These are phyloP conservation scores for Eubasilissa regina DNA, from an alignment of 1,140 invertebrate species.

Conservation along the genomic window DNA sequence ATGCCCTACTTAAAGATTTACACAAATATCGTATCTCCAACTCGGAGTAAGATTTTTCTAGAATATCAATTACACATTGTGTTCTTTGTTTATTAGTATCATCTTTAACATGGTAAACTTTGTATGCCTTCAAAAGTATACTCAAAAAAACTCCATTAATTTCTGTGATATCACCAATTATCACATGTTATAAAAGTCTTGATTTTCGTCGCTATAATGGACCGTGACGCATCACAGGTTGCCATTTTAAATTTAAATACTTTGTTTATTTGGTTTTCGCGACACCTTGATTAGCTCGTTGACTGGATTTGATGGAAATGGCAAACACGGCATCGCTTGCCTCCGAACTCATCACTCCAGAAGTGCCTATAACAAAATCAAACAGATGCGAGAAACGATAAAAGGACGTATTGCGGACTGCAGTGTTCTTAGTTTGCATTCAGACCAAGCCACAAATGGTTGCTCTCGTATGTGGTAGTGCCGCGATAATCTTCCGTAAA, in stretches of 20 bases:
- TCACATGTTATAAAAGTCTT: not conserved
- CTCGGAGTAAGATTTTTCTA: not conserved
- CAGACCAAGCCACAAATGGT: conserved; percentile 38
- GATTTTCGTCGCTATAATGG: not conserved
- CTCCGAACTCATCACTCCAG: conserved; percentile 10
- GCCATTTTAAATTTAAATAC: conserved; percentile 2
- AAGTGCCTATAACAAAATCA: conserved; percentile 40
- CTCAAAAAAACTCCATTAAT: not conserved
- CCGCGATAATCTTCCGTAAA: conserved; percentile 11
- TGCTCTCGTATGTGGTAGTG: conserved; percentile 16
- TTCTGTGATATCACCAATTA: not conserved
- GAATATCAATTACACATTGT: not conserved
- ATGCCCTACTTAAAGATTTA: not conserved
- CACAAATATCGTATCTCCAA: not conserved
- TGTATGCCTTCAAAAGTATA: not conserved
- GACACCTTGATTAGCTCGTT: conserved; percentile 35
- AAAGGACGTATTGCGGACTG: conserved; percentile 34
- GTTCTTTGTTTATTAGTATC: not conserved
- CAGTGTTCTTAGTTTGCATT: conserved; percentile 31
- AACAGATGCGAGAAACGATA: conserved; percentile 49
- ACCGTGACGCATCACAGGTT: not conserved
- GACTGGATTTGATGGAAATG: conserved; percentile 36
- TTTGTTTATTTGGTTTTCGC: conserved; percentile 33
- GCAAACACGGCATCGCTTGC: conserved; percentile 43
- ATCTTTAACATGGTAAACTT: not conserved